Base-by-base conservation (phyloP, 2,888 invertebrate species). In the Biston stratarius region DNA sequence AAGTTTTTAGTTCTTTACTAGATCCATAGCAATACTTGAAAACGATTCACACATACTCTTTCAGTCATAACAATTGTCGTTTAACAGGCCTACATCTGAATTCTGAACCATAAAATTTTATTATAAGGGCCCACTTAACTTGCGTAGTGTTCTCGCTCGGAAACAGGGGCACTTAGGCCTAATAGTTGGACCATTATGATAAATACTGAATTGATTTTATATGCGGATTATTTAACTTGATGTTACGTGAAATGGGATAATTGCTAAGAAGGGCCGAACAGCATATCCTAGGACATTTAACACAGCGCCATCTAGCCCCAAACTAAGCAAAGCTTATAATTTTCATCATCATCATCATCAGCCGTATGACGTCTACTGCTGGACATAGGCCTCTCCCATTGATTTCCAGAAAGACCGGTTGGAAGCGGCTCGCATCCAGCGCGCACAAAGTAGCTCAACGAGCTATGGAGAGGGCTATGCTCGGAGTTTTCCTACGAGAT, bases 171-270 rank as follows among this genome's bases (percentile, higher is more conserved):
- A 86, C 85, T 89, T 88, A 86, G 79, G 71, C 71, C 82, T 88
- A 87, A 89, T 87, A 86, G 88, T 79, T 62, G 7, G 55, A 45
- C 79, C 83, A 76, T 89, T 89, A 87, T 69, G 77, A 83, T 90
- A 90, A 90, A 90, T 83, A 86, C 80, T 82, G 83, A 83, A 88
- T 86, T 79, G 80, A 84, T 85, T 87, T 85, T 86, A 83, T 83
- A 69, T 42, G 69, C 49, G 62, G 51, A 56, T 60, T 58, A 61
- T 67, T 66, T 36, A 62, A 64, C 55, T 64, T 67, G 48, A 55
- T 49, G 48, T 40, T 55, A 49, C 55, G 59, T 53, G 53, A 52
- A 45, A 59, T 33, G 34, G 44, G n/a, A 47, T 34, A 9, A 12
- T 48, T 38, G 51, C 52, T 59, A 15, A 7, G 49, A 15, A 7